Conservation (phyloP, 2,113 vertebrate species). For the Probosciger aterrimus region DNA sequence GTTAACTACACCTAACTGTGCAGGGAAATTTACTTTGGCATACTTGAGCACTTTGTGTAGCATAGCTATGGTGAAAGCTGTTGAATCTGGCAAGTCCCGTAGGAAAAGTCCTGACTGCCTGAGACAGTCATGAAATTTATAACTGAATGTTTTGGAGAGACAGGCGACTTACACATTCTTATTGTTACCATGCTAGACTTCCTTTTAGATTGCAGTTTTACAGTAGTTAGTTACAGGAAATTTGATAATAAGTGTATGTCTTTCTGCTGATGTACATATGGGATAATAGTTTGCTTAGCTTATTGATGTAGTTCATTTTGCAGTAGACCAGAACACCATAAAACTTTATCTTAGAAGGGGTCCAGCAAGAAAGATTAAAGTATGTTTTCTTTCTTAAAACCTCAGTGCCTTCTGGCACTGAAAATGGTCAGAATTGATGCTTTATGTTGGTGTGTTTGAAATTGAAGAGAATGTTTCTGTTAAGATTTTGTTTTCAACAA, state of each 20-base stretch:
- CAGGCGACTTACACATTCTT: constrained; percentile 49
- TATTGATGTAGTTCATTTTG: constrained; percentile 1
- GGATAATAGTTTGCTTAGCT: not conserved
- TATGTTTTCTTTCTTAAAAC: not conserved
- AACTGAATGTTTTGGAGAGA: constrained; percentile 69
- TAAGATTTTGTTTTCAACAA: not conserved
- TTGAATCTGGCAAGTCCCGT: constrained; percentile 65
- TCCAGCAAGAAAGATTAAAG: not conserved
- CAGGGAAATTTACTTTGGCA: constrained; percentile 59
- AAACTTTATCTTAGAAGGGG: not conserved
- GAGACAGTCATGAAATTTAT: constrained; percentile 71
- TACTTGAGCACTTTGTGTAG: not conserved
- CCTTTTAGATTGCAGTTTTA: constrained; percentile 62
- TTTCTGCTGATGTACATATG: not conserved
- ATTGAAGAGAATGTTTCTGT: not conserved
- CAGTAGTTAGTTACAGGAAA: constrained; percentile 48
- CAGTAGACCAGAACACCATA: not conserved
- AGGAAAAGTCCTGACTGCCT: constrained; percentile 75
- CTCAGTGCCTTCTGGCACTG: not conserved
- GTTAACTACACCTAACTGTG: constrained; percentile 38
- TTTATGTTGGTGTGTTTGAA: not conserved
- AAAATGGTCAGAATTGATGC: not conserved
- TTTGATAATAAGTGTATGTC: constrained; percentile 27
- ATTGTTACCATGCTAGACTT: constrained; percentile 52
- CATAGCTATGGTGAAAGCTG: constrained; percentile 42